These are phyloP conservation scores for Acestrorhynchus altus DNA, from an alignment of 2,797 vertebrate genomes.

Conservation along the genomic window DNA sequence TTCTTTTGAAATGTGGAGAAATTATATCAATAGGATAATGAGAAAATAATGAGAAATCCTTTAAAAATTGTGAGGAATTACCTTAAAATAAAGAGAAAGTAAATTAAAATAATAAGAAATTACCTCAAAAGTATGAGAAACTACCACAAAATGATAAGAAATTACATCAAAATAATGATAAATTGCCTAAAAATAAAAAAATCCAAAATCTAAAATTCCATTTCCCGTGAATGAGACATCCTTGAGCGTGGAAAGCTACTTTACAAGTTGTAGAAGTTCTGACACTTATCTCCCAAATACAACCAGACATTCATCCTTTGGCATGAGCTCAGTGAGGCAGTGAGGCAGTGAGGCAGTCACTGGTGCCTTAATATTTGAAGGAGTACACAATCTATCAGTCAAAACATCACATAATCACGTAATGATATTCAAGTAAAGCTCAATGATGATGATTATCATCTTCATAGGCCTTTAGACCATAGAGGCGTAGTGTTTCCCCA, in stretches of 20 bases:
- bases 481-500: conserved; percentile 8
- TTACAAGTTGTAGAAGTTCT: too few species aligned
- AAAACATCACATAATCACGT: conserved; percentile 8
- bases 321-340: neutral
- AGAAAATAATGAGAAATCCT: too few species aligned
- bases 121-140: too few species aligned
- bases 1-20: too few species aligned
- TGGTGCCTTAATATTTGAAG: neutral
- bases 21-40: too few species aligned
- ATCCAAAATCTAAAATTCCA: too few species aligned
- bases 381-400: neutral
- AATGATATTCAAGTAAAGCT: neutral
- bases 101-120: too few species aligned
- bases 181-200: too few species aligned
- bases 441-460: neutral
- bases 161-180: too few species aligned
- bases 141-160: too few species aligned
- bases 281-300: neutral
- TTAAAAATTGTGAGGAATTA: too few species aligned
- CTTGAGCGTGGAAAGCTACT: neutral
- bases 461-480: neutral
- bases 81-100: too few species aligned
- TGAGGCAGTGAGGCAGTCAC: neutral
- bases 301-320: neutral
- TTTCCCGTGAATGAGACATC: neutral